Conservation (phyloP, 2,113 vertebrate genomes). For the Cynocephalus volans region DNA sequence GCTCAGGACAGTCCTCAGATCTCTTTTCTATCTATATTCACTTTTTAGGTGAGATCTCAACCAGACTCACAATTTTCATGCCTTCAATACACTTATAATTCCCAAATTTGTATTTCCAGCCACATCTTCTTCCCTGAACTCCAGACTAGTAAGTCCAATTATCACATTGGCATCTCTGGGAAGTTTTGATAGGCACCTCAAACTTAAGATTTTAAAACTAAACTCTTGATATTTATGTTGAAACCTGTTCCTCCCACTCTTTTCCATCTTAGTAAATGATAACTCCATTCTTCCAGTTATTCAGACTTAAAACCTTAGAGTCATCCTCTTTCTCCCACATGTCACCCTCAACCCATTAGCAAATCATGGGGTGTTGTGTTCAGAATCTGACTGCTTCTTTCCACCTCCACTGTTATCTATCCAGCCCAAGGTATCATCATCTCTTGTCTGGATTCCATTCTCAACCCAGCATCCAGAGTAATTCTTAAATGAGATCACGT, state of each 20-base stretch:
- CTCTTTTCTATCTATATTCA: constrained; percentile 33
- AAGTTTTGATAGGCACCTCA: constrained; percentile 34
- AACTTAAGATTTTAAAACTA: constrained; percentile 49
- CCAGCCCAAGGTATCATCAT: neutral
- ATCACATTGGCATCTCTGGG: neutral
- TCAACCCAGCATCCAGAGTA: neutral
- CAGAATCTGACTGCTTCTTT: neutral
- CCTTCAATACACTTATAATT: neutral
- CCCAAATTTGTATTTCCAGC: neutral
- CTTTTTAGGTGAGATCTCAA: neutral
- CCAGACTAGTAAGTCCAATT: neutral
- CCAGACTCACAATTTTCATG: neutral
- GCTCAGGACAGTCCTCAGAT: neutral
- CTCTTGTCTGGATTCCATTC: constrained; percentile 7
- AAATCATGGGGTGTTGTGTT: neutral
- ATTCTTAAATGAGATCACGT: neutral
- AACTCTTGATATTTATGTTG: constrained; percentile 6
- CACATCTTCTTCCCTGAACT: neutral
- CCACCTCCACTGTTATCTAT: neutral
- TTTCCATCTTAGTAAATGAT: constrained; percentile 30
- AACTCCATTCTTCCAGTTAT: constrained; percentile 22
- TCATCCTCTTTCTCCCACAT: neutral
- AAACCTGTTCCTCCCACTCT: neutral
- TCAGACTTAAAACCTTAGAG: neutral
- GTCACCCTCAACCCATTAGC: neutral